Base-by-base conservation (phyloP, 2,888 invertebrate genomes). In the Pachycephus smyrnensis region DNA sequence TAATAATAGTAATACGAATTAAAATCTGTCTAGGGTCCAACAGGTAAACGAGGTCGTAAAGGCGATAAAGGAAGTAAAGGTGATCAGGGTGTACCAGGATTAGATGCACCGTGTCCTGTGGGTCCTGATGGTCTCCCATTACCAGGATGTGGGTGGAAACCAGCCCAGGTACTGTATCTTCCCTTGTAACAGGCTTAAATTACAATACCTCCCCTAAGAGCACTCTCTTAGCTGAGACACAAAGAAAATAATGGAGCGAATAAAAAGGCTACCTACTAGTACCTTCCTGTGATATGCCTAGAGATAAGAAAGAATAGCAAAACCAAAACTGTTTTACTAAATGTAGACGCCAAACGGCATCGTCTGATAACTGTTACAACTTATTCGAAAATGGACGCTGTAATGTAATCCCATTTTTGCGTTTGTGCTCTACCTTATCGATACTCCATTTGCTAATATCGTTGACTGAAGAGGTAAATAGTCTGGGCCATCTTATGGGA, bases 21-120 rank as follows among this genome's bases (percentile, higher is more conserved):
- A 31, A 23, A 31, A 71, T 71, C 31, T 87, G 87, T 90, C 37
- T 93, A 97, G 97, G 98, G 98, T 78, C 96, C 96, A 78, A 93
- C 95, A 81, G 98, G 98, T 80, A 97, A 97, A 92, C 94, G 98
- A 87, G 98, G 98, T 77, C 94, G 96, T 86, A 97, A 97, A 92
- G 98, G 98, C 55, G 97, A 97, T 92, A 96, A 96, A 89, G 98
- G 98, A 69, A 96, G 96, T 89, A 97, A 97, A 92, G 98, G 98
- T 79, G 98, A 98, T 89, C 97, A 97, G 94, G 99, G 99, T 85
- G 98, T 98, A 84, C 99, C 98, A 68, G 99, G 99, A 68, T 93
- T 99, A 88, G 99, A 99, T 93, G 99, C 99, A 73, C 99, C 99
- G n/a, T 99, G 99, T 93, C 99, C 99, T 83, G 93, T 98, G 79